These are phyloP conservation scores for Tylochromis polylepis DNA, from an alignment of 2,113 vertebrate genomes.

Conservation along the genomic window DNA sequence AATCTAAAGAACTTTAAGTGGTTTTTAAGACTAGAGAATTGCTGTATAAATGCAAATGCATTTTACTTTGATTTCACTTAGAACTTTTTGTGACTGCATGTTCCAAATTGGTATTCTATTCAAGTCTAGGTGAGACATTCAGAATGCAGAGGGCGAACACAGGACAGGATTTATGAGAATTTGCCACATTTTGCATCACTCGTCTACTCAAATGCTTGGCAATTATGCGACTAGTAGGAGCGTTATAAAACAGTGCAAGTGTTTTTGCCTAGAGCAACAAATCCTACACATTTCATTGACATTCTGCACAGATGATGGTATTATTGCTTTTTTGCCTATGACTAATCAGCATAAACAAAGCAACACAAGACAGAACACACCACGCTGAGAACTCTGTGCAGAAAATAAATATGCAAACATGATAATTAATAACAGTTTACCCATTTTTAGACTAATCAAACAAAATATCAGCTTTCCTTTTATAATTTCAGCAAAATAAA, in stretches of 20 bases:
- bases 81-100: neutral
- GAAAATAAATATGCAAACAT: neutral
- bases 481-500: neutral
- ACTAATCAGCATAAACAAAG: neutral
- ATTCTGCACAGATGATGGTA: neutral
- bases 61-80: neutral
- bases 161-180: neutral
- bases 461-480: neutral
- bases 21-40: neutral
- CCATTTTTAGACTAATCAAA: neutral
- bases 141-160: neutral
- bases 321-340: neutral
- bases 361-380: neutral
- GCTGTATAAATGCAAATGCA: neutral
- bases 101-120: neutral
- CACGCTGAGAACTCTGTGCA: neutral
- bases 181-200: slow-evolving; percentile 4
- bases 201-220: neutral
- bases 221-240: neutral
- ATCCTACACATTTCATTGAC: neutral
- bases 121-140: neutral
- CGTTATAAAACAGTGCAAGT: neutral
- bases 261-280: slow-evolving; percentile 8
- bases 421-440: neutral
- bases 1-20: neutral